phyloP scores from a whole-genome alignment of 1,140 invertebrate genomes.

The Drosophila varians region DNA sequence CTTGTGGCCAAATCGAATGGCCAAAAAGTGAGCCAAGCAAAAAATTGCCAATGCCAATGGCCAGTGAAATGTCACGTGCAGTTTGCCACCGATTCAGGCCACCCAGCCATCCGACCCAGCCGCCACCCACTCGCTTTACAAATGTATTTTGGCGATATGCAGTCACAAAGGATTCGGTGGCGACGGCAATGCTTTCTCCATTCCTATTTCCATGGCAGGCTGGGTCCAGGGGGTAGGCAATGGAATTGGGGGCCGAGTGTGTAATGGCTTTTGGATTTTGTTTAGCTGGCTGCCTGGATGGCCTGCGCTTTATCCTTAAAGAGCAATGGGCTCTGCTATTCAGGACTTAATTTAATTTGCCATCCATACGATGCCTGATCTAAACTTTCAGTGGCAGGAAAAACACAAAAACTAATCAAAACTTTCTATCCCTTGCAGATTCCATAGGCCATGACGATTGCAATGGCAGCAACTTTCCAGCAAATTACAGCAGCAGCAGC shows the following conservation, averaged over 20 bases:
- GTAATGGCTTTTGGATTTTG: slow-evolving; percentile 71
- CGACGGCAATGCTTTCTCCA: slow-evolving; percentile 27
- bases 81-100: slow-evolving; percentile 22
- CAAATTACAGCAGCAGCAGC: slow-evolving; percentile 77
- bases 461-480: slow-evolving; percentile 85
- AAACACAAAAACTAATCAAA: slow-evolving; percentile 63
- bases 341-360: neutral
- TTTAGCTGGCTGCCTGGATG: slow-evolving; percentile 16
- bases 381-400: slow-evolving; percentile 8
- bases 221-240: neutral
- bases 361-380: neutral
- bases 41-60: slow-evolving; percentile 74
- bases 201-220: slow-evolving; percentile 60
- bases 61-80: slow-evolving; percentile 79
- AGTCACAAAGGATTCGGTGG: slow-evolving; percentile 70
- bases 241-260: slow-evolving; percentile 12
- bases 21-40: slow-evolving; percentile 53
- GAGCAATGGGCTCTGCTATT: neutral
- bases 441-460: slow-evolving; percentile 91
- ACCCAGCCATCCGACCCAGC: too few species aligned
- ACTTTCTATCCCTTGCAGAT: slow-evolving; percentile 84
- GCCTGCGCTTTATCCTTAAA: slow-evolving; percentile 32
- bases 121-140: slow-evolving; percentile 20
- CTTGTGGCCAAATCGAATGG: slow-evolving; percentile 45
- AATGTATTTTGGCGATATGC: slow-evolving; percentile 57